A percentile compares a stretch with the other conserved stretches of the same genome.
Conservation (phyloP, 1,140 invertebrate genomes). For the Drosophila ercepeae region DNA sequence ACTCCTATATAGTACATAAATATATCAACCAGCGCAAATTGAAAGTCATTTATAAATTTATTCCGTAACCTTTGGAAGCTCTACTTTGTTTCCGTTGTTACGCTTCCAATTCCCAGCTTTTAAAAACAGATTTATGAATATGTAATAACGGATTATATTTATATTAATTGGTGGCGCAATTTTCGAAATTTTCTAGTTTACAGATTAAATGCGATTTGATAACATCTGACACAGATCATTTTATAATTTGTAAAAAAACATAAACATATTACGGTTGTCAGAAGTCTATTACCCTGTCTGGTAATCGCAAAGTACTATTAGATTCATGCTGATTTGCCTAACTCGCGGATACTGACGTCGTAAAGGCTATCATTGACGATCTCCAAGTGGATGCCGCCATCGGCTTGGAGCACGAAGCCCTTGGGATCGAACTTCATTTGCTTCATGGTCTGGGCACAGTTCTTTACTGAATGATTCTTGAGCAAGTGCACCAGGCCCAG, state of each 20-base stretch:
- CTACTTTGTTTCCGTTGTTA: background rate
- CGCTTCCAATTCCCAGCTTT: constrained; percentile 12
- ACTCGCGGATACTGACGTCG: constrained; percentile 2
- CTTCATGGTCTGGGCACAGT: constrained; percentile 44
- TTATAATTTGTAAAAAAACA: constrained; percentile 5
- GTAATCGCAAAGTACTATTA: background rate
- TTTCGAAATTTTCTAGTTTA: background rate
- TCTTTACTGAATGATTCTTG: constrained; percentile 61
- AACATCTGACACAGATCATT: constrained; percentile 10
- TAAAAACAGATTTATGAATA: constrained; percentile 19
- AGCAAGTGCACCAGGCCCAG: constrained; percentile 72
- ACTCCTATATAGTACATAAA: constrained; percentile 3
- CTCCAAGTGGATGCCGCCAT: constrained; percentile 53
- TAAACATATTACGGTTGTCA: background rate
- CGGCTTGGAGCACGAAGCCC: constrained; percentile 56
- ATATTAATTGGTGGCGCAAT: constrained; percentile 48
- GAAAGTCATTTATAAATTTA: background rate
- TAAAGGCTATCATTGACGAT: constrained; percentile 69
- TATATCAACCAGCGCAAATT: background rate
- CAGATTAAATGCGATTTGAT: constrained; percentile 30
- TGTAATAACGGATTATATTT: constrained; percentile 17
- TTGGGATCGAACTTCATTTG: constrained; percentile 64
- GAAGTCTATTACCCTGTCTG: constrained; percentile 3
- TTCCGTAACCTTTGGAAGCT: background rate
- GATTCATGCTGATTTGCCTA: background rate